Base-by-base conservation (phyloP, 2,797 vertebrate genomes). In the Bradypus variegatus region DNA sequence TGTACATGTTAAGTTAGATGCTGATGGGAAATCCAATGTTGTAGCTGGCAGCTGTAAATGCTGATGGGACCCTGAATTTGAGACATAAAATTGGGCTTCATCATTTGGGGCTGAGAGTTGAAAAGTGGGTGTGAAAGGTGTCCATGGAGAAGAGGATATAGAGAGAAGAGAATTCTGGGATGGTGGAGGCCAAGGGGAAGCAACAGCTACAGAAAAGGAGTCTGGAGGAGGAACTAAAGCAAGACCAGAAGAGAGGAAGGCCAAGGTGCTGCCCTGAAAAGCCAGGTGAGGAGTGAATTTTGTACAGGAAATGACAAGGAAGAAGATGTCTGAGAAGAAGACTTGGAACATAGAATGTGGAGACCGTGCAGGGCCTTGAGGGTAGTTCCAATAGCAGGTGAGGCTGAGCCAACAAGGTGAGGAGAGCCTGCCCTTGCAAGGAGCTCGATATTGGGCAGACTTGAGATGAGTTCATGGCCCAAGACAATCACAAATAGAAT, bases 31-130 rank as follows among this genome's bases (percentile, higher is more conserved):
- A 65, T 73, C 25, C n/a, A 16, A 19, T 6, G 1, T 6, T 29
- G 45, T 45, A 18, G 8, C 13, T 1, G 50, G 25, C 6, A 50
- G 50, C 9, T 38, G 48, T 3, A 55, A 27, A n/a, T 27, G 4
- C 25, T n/a, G 6, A 7, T 13, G 29, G 14, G 8, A 62, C 41
- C 62, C 41, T 23, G n/a, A 29, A 13, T 15, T 58, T 13, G 67
- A 76, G 14, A 27, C 4, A 0, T 2, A 41, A 23, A 48, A 33
- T 14, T 33, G 10, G 41, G 27, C 1, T 2, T 38, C 11, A 23
- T 60, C 36, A 48, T 6, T 29, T 41, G n/a, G 48, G 23, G 6
- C 27, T 11, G 50, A 64, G 38, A 88, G 73, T 6, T 75, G 29
- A 25, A 36, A 48, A 65, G 3, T 23, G 45, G 11, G 3, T 45